Percentiles rank a stretch among this genome's conserved stretches.
These are phyloP conservation scores for Cephonodes hylas DNA, from an alignment of 2,888 invertebrate species.

Conservation along the genomic window DNA sequence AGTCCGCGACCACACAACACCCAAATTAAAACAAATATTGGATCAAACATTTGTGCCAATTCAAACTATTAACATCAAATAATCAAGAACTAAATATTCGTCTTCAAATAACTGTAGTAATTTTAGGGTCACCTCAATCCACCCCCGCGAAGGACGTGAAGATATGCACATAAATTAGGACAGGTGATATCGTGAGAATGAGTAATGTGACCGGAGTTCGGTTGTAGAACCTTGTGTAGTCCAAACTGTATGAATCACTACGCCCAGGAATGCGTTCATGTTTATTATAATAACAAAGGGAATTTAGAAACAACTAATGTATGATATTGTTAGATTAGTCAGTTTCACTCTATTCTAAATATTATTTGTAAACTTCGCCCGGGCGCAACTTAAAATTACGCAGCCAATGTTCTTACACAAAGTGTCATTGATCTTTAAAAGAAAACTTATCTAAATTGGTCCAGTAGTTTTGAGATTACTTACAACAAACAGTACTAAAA, in stretches of 20 bases:
- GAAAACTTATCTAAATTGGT: too few relatives aligned
- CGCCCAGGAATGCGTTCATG: neutral
- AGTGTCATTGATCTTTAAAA: too few relatives aligned
- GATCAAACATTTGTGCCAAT: too few relatives aligned
- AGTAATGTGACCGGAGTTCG: neutral
- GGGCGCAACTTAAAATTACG: too few relatives aligned
- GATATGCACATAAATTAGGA: slow-evolving; percentile 7
- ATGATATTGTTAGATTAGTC: neutral
- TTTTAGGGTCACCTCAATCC: neutral
- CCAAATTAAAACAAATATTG: too few relatives aligned
- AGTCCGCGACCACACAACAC: too few relatives aligned
- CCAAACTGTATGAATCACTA: neutral
- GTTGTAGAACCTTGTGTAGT: neutral
- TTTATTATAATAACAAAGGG: neutral
- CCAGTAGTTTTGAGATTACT: too few relatives aligned
- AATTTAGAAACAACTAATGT: neutral
- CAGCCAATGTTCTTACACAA: too few relatives aligned
- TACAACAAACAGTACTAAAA: too few relatives aligned
- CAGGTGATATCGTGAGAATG: neutral
- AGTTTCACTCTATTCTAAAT: too few relatives aligned
- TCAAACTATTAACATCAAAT: too few relatives aligned
- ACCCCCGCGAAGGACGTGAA: neutral
- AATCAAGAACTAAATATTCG: neutral
- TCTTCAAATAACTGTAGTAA: neutral
- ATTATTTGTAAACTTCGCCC: too few relatives aligned